Evolutionary conservation across 1,140 invertebrate genomes (phyloP).

Genomic region (Trinorchestia longiramus): DNA sequence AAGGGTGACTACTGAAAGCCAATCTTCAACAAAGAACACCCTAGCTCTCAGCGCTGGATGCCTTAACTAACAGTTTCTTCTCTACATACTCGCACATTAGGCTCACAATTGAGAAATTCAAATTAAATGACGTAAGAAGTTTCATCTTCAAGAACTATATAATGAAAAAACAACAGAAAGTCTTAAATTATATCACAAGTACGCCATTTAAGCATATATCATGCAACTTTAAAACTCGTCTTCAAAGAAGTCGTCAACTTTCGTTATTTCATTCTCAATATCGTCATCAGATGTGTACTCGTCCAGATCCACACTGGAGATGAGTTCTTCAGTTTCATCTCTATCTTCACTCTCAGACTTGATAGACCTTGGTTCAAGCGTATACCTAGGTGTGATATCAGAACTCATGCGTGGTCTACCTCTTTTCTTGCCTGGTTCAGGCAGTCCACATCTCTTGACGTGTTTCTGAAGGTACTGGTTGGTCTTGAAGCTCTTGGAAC

Average conservation of each 20-base stretch:
- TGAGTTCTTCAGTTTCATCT: background rate
- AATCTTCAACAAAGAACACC: background rate
- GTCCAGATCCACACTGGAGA: background rate
- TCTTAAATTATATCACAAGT: slow-evolving; percentile 48
- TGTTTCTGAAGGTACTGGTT: slow-evolving; percentile 66
- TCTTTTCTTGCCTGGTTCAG: slow-evolving; percentile 62
- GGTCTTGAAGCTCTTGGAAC: slow-evolving; percentile 65
- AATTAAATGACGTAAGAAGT: background rate
- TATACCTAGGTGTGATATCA: background rate
- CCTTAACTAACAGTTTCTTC: background rate
- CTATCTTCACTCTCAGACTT: slow-evolving; percentile 11
- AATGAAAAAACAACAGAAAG: no score
- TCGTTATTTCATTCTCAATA: background rate
- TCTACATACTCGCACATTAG: background rate
- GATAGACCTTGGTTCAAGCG: background rate
- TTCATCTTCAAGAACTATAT: background rate
- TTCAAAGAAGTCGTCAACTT: slow-evolving; percentile 35
- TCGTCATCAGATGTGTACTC: slow-evolving; percentile 11
- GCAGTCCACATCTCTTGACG: slow-evolving; percentile 64
- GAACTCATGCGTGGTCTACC: slow-evolving; percentile 58
- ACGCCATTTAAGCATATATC: background rate
- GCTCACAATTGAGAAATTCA: background rate
- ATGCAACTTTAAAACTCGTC: background rate
- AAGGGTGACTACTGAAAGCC: background rate
- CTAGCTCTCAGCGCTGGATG: background rate